phyloP scores from a whole-genome alignment of 2,888 invertebrate genomes.

The Luperina nickerlii region DNA sequence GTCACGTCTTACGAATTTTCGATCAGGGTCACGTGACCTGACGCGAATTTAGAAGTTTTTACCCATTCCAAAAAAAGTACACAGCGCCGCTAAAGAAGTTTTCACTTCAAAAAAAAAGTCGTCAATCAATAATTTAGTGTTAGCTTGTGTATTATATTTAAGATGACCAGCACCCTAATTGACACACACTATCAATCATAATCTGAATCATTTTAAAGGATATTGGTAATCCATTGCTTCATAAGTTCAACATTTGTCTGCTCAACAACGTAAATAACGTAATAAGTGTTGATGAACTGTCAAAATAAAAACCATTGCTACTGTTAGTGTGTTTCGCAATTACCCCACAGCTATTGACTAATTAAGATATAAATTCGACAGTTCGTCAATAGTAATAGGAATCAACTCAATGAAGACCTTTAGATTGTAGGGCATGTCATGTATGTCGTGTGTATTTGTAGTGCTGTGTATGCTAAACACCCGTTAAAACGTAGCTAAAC shows the following conservation, averaged over 20 bases:
- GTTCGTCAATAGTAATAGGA: not conserved
- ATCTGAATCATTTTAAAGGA: not conserved
- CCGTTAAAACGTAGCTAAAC: not conserved
- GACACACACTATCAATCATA: too few relatives aligned
- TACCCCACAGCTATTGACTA: not conserved
- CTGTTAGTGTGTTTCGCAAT: too few relatives aligned
- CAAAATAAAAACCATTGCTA: too few relatives aligned
- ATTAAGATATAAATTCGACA: slow-evolving; percentile 1
- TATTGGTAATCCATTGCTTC: not conserved
- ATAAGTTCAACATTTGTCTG: not conserved
- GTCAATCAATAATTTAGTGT: not conserved
- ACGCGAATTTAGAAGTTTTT: too few relatives aligned
- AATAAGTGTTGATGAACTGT: not conserved
- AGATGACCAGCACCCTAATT: not conserved
- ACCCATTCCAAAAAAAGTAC: too few relatives aligned
- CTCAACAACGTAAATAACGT: not conserved
- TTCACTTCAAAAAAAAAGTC: not conserved
- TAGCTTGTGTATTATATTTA: not conserved
- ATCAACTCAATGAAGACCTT: not conserved
- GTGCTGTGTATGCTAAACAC: not conserved
- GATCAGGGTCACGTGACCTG: too few relatives aligned
- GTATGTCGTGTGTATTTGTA: slow-evolving; percentile 17
- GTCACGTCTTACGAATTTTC: too few relatives aligned
- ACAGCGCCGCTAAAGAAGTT: too few relatives aligned
- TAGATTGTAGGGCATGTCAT: not conserved